Base-by-base conservation (phyloP, 2,113 vertebrate species). In the Erinaceus europaeus region DNA sequence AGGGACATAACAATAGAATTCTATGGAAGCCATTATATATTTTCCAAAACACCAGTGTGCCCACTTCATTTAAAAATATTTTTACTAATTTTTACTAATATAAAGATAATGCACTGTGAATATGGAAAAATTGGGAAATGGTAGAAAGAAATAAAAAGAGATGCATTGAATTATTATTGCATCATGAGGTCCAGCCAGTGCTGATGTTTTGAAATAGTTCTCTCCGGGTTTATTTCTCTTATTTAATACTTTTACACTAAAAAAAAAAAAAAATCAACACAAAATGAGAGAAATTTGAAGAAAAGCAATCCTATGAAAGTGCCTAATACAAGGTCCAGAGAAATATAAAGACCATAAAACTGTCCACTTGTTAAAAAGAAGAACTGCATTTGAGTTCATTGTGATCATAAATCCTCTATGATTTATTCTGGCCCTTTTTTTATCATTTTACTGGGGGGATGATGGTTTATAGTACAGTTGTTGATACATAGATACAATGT, bases 181-280 rank as follows among this genome's bases (percentile, higher is more conserved):
- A 69, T n/a, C 18, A 48, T 7, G 44, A 57, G 1, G 8, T 11
- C 52, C 78, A 74, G 59, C 32, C 53, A 40, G 36, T 62, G 32
- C 57, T n/a, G 64, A 46, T 29, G 27, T 11, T 71, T 79, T 87
- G 50, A 53, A 23, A 68, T 1, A 61, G 67, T 53, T 73, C 34
- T 10, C 88, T 74, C 61, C 12, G 17, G 53, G 50, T 52, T 59
- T 55, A 61, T 86, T 73, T 15, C 20, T 74, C 17, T 34, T 55
- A 32, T 11, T 29, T 13, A 6, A 44, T 68, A 25, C 14, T 68
- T 69, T 80, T 88, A 75, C 18, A 72, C 9, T 68, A 74, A 76
- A 84, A 79, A 73, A 17, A 2, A 94, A 79, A 62, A 25, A 44
- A 23, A 76, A 73, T 13, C 40, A 86, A 42, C 78, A 86, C 75